Conservation (phyloP, 2,797 vertebrate genomes). For the Poeciliopsis paucimaculata region DNA sequence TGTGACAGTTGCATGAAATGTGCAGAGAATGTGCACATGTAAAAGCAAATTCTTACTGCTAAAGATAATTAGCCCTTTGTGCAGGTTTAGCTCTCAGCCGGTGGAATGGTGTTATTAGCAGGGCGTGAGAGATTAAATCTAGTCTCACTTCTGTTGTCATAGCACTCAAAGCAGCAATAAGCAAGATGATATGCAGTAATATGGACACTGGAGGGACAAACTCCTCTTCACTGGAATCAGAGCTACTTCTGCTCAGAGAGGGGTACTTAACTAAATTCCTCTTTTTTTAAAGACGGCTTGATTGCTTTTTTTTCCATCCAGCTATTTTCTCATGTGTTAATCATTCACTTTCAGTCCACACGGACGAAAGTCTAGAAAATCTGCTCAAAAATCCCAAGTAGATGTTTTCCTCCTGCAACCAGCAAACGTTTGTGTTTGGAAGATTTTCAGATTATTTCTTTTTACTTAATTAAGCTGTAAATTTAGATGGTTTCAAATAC, state of each 20-base stretch:
- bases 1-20: constrained; percentile 56
- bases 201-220: constrained; percentile 53
- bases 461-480: neutral
- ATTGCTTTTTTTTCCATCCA: constrained; percentile 52
- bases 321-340: constrained; percentile 39
- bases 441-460: neutral
- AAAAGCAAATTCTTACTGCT: constrained; percentile 45
- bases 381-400: constrained; percentile 21
- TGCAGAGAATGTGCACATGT: constrained; percentile 34
- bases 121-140: constrained; percentile 71
- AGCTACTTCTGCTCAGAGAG: constrained; percentile 58
- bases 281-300: constrained; percentile 30
- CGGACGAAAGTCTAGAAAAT: neutral
- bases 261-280: constrained; percentile 49
- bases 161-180: constrained; percentile 67
- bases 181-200: constrained; percentile 72
- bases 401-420: neutral
- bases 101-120: constrained; percentile 60
- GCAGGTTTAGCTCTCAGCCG: constrained; percentile 49
- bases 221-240: constrained; percentile 59
- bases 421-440: neutral
- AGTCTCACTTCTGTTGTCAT: constrained; percentile 72
- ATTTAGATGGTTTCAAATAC: neutral
- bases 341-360: constrained; percentile 1
- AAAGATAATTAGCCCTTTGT: constrained; percentile 64